phyloP scores from a whole-genome alignment of 2,888 invertebrate species.

The Ligdia adustata region DNA sequence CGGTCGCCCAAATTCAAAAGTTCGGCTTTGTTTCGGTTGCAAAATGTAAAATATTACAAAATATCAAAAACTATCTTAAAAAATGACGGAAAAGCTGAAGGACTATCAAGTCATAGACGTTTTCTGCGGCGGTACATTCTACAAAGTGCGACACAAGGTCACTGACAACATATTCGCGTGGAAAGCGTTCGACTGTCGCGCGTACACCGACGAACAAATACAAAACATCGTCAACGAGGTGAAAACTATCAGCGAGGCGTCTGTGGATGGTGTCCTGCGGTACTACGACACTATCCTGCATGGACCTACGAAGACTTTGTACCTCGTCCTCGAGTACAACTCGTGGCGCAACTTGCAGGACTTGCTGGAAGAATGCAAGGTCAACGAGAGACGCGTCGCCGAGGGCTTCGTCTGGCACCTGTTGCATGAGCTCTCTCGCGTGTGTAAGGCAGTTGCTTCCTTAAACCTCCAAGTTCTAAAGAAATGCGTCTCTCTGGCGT shows the following conservation, averaged over 20 bases:
- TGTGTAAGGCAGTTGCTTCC: slow-evolving; percentile 58
- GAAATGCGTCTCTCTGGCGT: slow-evolving; percentile 58
- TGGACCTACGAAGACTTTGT: slow-evolving; percentile 73
- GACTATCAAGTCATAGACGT: slow-evolving; percentile 81
- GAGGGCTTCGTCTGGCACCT: slow-evolving; percentile 74
- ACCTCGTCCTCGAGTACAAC: slow-evolving; percentile 74
- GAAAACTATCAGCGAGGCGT: slow-evolving; percentile 67
- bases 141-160: slow-evolving; percentile 81
- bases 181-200: slow-evolving; percentile 77
- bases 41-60: slow-evolving; percentile 66
- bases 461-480: slow-evolving; percentile 55
- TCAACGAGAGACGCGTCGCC: slow-evolving; percentile 57
- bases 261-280: slow-evolving; percentile 63
- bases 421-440: slow-evolving; percentile 65
- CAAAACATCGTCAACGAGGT: slow-evolving; percentile 73
- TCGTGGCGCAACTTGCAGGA: slow-evolving; percentile 69
- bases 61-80: slow-evolving; percentile 31
- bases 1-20: slow-evolving; percentile 67
- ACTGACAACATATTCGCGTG: slow-evolving; percentile 78
- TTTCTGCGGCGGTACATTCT: slow-evolving; percentile 76
- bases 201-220: slow-evolving; percentile 71
- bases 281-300: slow-evolving; percentile 77
- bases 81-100: slow-evolving; percentile 73
- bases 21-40: slow-evolving; percentile 71
- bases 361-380: slow-evolving; percentile 58